These are phyloP conservation scores for Ispidina lecontei DNA, from an alignment of 2,797 vertebrate species.

Conservation along the genomic window DNA sequence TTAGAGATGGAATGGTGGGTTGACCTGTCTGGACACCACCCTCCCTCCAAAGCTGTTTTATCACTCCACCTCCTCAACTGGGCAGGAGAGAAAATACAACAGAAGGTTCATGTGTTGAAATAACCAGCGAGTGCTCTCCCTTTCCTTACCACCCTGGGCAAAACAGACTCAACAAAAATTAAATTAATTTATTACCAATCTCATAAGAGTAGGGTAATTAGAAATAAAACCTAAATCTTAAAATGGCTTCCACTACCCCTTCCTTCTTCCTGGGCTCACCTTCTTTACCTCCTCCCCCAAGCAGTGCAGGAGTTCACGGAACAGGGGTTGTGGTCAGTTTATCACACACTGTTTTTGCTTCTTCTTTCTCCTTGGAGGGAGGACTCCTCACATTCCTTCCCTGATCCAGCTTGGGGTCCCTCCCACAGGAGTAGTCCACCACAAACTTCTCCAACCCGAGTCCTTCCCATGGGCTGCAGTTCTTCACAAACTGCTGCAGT, in stretches of 20 bases:
- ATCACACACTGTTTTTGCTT: neutral
- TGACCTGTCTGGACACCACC: neutral
- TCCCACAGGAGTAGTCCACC: neutral
- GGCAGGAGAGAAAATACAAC: neutral
- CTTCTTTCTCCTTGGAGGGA: neutral
- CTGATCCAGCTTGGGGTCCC: neutral
- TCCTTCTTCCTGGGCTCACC: neutral
- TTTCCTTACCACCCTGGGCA: neutral
- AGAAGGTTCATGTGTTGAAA: neutral
- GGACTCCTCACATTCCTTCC: neutral
- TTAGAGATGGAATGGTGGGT: neutral
- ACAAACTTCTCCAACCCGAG: neutral
- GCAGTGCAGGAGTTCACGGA: neutral
- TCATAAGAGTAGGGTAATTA: neutral
- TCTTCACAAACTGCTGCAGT: neutral
- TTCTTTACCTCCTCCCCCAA: neutral
- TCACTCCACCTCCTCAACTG: neutral
- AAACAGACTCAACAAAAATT: neutral
- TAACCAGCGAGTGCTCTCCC: neutral
- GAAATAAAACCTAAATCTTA: neutral
- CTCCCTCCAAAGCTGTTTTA: neutral
- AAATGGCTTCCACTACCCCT: neutral
- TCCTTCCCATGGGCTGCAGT: neutral
- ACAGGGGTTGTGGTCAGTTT: neutral
- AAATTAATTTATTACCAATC: neutral